A percentile compares a stretch with the other conserved stretches of the same genome.
These are phyloP conservation scores for Drosophila birchii DNA, from an alignment of 2,888 invertebrate genomes.

Conservation along the genomic window DNA sequence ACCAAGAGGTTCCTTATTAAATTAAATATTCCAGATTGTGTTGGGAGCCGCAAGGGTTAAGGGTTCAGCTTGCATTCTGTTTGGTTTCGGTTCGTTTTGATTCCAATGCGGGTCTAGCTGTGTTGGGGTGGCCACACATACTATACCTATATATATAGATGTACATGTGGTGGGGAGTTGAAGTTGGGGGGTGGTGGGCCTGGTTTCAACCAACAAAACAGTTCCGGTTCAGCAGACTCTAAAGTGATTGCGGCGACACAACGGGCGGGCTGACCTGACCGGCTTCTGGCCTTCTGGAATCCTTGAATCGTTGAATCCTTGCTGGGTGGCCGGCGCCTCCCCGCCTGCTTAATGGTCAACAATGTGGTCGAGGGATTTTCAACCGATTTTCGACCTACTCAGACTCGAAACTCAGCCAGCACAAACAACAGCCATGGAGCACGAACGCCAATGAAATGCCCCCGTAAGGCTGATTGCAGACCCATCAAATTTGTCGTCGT, in stretches of 20 bases:
- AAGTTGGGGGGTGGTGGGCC: neutral
- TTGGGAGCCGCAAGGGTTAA: slow-evolving; percentile 12
- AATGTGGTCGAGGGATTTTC: slow-evolving; percentile 25
- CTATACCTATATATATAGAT: neutral
- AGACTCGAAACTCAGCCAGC: slow-evolving; percentile 1
- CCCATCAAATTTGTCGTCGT: slow-evolving; percentile 32
- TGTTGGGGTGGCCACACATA: neutral
- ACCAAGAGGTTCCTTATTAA: slow-evolving; percentile 10
- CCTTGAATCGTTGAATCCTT: slow-evolving; percentile 3
- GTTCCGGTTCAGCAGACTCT: slow-evolving; percentile 70
- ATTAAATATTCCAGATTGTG: slow-evolving; percentile 15
- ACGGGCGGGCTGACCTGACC: slow-evolving; percentile 14
- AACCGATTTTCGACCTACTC: slow-evolving; percentile 32
- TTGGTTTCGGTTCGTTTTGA: slow-evolving; percentile 23
- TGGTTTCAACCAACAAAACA: slow-evolving; percentile 42
- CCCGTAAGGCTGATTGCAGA: slow-evolving; percentile 29
- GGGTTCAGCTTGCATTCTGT: slow-evolving; percentile 11
- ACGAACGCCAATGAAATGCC: slow-evolving; percentile 11
- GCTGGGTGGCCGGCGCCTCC: neutral
- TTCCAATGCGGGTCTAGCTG: slow-evolving; percentile 23
- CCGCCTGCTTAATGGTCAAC: slow-evolving; percentile 28
- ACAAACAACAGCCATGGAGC: slow-evolving; percentile 4
- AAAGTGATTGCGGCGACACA: slow-evolving; percentile 63
- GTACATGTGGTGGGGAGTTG: neutral
- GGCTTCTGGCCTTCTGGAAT: slow-evolving; percentile 11